phyloP scores from a whole-genome alignment of 2,113 vertebrate genomes.

The Saguinus midas region DNA sequence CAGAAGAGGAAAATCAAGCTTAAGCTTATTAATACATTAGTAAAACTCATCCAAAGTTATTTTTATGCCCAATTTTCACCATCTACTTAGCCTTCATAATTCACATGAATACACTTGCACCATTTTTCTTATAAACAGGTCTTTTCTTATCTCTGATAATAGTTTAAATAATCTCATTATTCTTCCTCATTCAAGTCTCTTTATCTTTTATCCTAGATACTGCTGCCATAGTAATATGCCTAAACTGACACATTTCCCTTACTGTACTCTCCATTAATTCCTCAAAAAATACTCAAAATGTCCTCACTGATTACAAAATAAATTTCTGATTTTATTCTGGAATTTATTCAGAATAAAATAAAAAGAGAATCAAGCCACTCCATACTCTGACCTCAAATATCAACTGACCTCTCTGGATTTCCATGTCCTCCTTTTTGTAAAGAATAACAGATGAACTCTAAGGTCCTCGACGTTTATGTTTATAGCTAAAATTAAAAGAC shows the following conservation, averaged over 20 bases:
- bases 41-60: constrained; percentile 16
- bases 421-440: not conserved
- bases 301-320: not conserved
- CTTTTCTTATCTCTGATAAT: not conserved
- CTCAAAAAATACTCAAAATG: constrained; percentile 33
- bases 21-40: not conserved
- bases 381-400: not conserved
- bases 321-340: not conserved
- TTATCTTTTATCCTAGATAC: not conserved
- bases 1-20: constrained; percentile 16
- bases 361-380: not conserved
- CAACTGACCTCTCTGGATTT: not conserved
- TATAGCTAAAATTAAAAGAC: constrained; percentile 20
- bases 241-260: not conserved
- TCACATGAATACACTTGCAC: not conserved
- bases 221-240: not conserved
- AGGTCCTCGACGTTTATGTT: not conserved
- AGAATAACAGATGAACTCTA: not conserved
- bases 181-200: not conserved
- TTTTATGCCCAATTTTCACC: not conserved
- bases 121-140: constrained; percentile 22
- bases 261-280: not conserved
- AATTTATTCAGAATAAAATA: not conserved
- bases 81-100: not conserved
- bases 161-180: not conserved